Evolutionary conservation across 2,888 invertebrate species (phyloP).

Genomic region (Diachrysia chrysitis): DNA sequence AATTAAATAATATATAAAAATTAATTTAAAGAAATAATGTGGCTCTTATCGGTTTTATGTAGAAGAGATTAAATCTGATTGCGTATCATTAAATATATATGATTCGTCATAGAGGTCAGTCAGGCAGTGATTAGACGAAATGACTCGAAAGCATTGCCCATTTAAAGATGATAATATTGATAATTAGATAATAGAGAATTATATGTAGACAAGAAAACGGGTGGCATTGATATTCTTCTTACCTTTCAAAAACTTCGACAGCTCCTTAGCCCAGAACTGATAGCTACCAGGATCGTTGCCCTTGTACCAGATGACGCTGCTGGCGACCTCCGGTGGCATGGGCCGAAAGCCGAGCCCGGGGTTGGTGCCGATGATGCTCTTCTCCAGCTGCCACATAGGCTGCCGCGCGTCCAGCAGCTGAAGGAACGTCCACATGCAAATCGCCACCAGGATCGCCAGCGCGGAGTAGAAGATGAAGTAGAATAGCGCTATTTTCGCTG

Average conservation of each 20-base stretch:
- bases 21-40: too few species aligned
- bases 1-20: too few species aligned
- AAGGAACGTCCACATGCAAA: constrained; percentile 98
- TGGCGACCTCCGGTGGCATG: constrained; percentile 95
- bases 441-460: constrained; percentile 96
- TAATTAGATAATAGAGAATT: too few species aligned
- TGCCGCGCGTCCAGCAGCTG: constrained; percentile 96
- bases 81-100: too few species aligned
- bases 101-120: too few species aligned
- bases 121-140: too few species aligned
- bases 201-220: too few species aligned
- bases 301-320: constrained; percentile 98
- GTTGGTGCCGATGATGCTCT: constrained; percentile 97
- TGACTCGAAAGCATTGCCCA: too few species aligned
- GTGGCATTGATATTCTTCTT: constrained; percentile 56
- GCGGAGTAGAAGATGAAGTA: constrained; percentile 98
- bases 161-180: too few species aligned
- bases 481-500: constrained; percentile 98
- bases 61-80: too few species aligned
- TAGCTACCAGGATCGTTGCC: constrained; percentile 94
- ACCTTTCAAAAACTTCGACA: constrained; percentile 94
- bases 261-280: constrained; percentile 93
- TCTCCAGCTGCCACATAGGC: constrained; percentile 96
- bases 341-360: constrained; percentile 99
- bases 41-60: too few species aligned